Conservation (phyloP, 2,113 vertebrate genomes). For the Indicator indicator region DNA sequence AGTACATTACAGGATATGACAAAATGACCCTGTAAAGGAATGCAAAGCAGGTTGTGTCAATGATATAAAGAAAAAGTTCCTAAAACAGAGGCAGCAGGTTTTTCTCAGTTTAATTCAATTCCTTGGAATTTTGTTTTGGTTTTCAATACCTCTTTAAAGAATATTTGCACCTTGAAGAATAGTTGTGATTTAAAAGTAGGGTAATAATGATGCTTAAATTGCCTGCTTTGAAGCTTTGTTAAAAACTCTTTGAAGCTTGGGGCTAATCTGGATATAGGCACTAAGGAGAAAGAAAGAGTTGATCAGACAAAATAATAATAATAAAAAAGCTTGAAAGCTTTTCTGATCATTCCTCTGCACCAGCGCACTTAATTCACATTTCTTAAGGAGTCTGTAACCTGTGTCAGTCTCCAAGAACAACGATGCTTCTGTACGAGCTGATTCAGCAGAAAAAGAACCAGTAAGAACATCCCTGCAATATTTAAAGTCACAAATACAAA, state of each 20-base stretch:
- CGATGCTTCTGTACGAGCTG: constrained; percentile 11
- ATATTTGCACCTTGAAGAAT: background rate
- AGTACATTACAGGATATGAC: background rate
- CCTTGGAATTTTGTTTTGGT: background rate
- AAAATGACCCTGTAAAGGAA: background rate
- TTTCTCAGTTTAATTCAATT: background rate
- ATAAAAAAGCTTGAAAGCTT: background rate
- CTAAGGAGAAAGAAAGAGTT: background rate
- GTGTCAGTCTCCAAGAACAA: constrained; percentile 43
- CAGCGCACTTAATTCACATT: constrained; percentile 23
- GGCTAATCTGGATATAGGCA: constrained; percentile 25
- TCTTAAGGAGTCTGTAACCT: constrained; percentile 31
- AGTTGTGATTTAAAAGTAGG: constrained; percentile 4
- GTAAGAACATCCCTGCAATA: background rate
- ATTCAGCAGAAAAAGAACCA: constrained; percentile 25
- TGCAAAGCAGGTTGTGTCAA: background rate
- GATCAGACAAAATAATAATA: background rate
- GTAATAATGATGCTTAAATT: constrained; percentile 13
- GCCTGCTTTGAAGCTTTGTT: constrained; percentile 9
- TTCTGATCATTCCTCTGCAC: constrained; percentile 17
- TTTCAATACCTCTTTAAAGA: constrained; percentile 1
- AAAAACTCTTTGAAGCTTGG: constrained; percentile 32
- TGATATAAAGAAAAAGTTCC: background rate
- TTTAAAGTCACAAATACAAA: constrained; percentile 23
- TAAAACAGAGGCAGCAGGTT: background rate